Evolutionary conservation across 2,888 invertebrate species (phyloP).

Genomic region (Tenthredo amoena): DNA sequence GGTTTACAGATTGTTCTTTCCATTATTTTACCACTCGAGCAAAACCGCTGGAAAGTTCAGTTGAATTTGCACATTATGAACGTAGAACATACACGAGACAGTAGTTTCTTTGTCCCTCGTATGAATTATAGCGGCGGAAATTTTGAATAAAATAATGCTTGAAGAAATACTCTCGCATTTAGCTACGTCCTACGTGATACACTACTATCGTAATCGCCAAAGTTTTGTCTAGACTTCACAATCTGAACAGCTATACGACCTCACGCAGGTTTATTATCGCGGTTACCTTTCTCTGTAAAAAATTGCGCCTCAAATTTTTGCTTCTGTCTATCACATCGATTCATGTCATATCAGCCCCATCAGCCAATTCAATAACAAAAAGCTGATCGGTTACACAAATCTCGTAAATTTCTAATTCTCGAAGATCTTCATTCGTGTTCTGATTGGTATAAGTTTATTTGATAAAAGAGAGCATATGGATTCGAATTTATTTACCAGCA

Average conservation of each 20-base stretch:
- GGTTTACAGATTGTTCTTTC: not conserved
- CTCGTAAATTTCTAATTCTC: not conserved
- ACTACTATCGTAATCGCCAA: constrained; percentile 11
- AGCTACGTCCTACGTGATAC: constrained; percentile 6
- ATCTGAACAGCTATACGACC: not conserved
- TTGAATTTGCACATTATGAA: not conserved
- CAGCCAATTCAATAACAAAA: not conserved
- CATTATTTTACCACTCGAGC: not conserved
- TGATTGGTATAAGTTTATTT: too few species aligned
- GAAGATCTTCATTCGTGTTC: not conserved
- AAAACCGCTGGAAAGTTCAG: not conserved
- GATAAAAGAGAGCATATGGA: too few species aligned
- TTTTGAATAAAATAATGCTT: constrained; percentile 39
- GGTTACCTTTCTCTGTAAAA: not conserved
- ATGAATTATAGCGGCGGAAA: not conserved
- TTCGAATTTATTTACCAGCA: too few species aligned
- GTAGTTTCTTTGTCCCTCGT: not conserved
- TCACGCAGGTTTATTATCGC: constrained; percentile 12
- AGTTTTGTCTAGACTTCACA: constrained; percentile 17
- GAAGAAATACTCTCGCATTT: constrained; percentile 28
- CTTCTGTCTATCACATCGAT: not conserved
- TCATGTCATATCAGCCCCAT: not conserved
- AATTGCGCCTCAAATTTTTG: not conserved
- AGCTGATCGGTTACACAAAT: too few species aligned
- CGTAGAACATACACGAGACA: constrained; percentile 14